Evolutionary conservation across 1,140 invertebrate genomes (phyloP), one percentile per base, ranked within the genome.

Genomic region (Trachymyrmex septentrionalis): DNA sequence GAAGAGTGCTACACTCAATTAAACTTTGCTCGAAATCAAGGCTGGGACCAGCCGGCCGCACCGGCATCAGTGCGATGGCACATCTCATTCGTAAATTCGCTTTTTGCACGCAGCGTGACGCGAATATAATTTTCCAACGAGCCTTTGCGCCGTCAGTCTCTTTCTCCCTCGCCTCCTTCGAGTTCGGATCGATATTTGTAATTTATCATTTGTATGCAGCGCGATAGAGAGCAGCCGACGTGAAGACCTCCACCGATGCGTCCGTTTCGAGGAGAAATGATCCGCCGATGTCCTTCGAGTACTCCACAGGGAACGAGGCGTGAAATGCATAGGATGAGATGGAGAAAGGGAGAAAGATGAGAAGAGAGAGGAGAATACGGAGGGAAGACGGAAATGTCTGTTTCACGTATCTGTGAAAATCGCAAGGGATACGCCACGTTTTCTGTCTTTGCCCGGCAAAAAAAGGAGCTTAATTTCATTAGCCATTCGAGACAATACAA

Each of bases 181-280:
- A n/a, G 86, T 82, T 57, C 72, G 87, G 93, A 94, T 94, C 94
- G 93, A 95, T 94, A 93, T 92, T 92, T 92, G 93, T 95, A 95
- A 95, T 95, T 95, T 94, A 94, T 95, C 94, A 95, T 95, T 95
- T 95, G 94, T 95, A 95, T 95, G 94, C 94, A 93, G 90, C 92
- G 89, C 90, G 92, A 91, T 91, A 92, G 88, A 93, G 92, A 84
- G 91, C 91, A 84, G 78, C 87, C 90, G 73, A 89, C 88, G 90
- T 73, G 91, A 69, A 87, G 86, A 77, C 72, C 86, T 69, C 91
- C 66, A 71, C 61, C 82, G 87, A 86, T 89, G 80, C 84, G 86
- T 76, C 80, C 64, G 91, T 84, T 89, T 64, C 80, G 50, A 84
- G 80, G 77, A 90, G 88, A 88, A 92, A 92, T 91, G 87, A 92